Base-by-base conservation (phyloP, 2,888 invertebrate genomes). In the Biston betularia region DNA sequence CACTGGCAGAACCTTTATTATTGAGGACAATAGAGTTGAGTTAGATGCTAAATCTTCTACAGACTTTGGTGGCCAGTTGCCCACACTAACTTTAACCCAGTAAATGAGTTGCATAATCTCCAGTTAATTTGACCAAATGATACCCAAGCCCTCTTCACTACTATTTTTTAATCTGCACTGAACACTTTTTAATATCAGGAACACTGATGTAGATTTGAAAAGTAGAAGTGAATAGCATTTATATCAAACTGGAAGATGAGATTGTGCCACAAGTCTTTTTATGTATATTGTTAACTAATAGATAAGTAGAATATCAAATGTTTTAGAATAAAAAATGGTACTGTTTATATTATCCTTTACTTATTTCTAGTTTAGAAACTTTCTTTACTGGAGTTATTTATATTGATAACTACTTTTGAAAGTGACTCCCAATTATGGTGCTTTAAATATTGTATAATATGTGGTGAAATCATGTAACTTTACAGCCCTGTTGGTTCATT, bases 11-110 rank as follows among this genome's bases (percentile, higher is more conserved):
- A 96, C 96, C 9, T 97, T 98, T 62, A 95, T 97, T 48, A 88
- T 97, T 73, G 97, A 97, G 91, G 97, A 97, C 80, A 97, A 97
- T 79, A 94, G 97, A 79, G 92, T 92, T 35, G 87, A 87, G 74
- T 72, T 93, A 44, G 93, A 94, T 71, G 63, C 69, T 6, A 82
- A 80, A 45, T 54, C 69, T 33, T 87, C 83, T 73, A 48, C 75
- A 38, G 79, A 80, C 2, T 80, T 82, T 58, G 80, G 79, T 49
- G 80, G 77, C 44, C 78, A 82, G 54, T 74, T 92, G 42, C 88
- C 93, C 0, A 78, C 86, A 12, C 79, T 93, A 10, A 74, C 85
- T 42, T 72, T 93, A 24, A 86, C 82, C 60, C 86, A 90, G 75
- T 90, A 76, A 78, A 42, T 42, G 34, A 34, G 33, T 34, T 49